phyloP scores from a whole-genome alignment of 2,797 vertebrate species.

The Stomatorhinus walkeri region DNA sequence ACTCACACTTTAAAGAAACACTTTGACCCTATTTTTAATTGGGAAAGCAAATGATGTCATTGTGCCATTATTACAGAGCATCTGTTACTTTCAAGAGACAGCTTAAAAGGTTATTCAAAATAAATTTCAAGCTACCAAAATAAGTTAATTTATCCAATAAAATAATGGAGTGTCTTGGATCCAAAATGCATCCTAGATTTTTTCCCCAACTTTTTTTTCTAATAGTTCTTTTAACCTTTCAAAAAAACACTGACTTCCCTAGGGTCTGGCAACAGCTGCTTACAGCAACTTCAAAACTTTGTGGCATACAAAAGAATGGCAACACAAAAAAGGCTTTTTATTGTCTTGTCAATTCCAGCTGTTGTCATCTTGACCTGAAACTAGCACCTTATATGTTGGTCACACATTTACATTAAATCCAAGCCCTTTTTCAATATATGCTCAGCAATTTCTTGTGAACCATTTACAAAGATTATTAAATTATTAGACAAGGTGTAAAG shows the following conservation, averaged over 20 bases:
- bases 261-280: constrained; percentile 7
- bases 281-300: constrained; percentile 1
- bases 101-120: constrained; percentile 11
- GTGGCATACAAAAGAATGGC: constrained; percentile 12
- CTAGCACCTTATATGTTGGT: constrained; percentile 14
- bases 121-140: background rate
- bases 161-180: background rate
- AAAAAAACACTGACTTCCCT: constrained; percentile 5
- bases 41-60: constrained; percentile 4
- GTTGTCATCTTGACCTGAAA: constrained; percentile 23
- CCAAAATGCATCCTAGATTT: background rate
- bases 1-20: constrained; percentile 2
- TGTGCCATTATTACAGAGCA: constrained; percentile 6
- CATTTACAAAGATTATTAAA: background rate
- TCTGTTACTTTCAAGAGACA: constrained; percentile 8
- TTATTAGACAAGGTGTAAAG: background rate
- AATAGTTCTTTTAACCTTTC: constrained; percentile 4
- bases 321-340: constrained; percentile 16
- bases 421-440: background rate
- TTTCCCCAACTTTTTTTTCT: background rate
- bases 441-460: background rate
- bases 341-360: constrained; percentile 22
- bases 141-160: constrained; percentile 1
- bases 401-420: background rate
- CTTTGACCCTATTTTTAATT: constrained; percentile 8